Evolutionary conservation across 2,797 vertebrate genomes (phyloP), one percentile per base, ranked within the genome.

Genomic region (Eulemur albifrons): DNA sequence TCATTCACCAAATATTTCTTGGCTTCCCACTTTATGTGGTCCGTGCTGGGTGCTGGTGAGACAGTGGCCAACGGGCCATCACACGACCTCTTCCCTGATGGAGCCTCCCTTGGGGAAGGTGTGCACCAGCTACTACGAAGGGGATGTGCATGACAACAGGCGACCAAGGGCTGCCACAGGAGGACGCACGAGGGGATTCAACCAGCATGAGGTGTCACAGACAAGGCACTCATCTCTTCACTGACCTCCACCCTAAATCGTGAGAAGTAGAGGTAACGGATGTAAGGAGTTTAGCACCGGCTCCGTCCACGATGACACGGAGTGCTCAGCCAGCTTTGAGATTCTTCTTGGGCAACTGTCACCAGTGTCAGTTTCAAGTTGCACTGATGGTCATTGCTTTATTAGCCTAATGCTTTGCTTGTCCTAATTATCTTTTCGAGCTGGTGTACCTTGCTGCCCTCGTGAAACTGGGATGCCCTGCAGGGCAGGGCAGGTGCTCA

Each of bases 101-200:
- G 73, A 18, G 9, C 23, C 32, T 54, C 1, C 9, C 5, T 32
- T 1, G 14, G n/a, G 35, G 32, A 82, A 45, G 45, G n/a, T 63
- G 12, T 2, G 10, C 17, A 75, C 30, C 3, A 35, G 21, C 40
- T 8, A 21, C 45, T 27, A 40, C 0, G 2, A 63, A 4, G 15
- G 45, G 0, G 7, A 21, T 17, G 20, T 12, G 20, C 27, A 10
- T 4, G 17, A 59, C 2, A 45, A 59, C 35, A 73, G 80, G 70
- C 17, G 50, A 38, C 21, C 21, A 7, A 1, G 4, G 0, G 1
- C 35, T 4, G n/a, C 35, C 0, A 1, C 30, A 67, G 35, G 30
- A 63, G 17, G 27, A 27, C 2, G 50, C 11, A 14, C 4, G 6
- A 76, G 45, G 38, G 72, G 12, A 17, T 35, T 48, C 35, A 1